These are phyloP conservation scores for Emydocephalus ijimae DNA, from an alignment of 2,113 vertebrate species.

Conservation along the genomic window DNA sequence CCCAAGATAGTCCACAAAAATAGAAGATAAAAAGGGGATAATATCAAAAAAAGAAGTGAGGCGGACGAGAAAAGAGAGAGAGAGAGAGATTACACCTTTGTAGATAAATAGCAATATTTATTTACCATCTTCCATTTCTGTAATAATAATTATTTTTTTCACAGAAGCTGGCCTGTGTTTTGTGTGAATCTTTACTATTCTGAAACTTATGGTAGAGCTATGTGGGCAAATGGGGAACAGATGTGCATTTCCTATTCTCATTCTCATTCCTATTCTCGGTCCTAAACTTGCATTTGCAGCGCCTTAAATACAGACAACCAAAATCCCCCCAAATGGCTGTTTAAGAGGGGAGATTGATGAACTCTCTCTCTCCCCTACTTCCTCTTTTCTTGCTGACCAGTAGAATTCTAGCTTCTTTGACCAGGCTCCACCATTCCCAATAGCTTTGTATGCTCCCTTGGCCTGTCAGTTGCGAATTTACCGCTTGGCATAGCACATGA, in stretches of 20 bases:
- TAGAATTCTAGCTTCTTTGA: neutral
- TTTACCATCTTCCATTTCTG: neutral
- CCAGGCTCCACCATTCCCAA: neutral
- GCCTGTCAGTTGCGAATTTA: neutral
- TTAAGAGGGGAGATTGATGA: neutral
- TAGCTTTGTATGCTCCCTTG: neutral
- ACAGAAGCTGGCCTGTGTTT: neutral
- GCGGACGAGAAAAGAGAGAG: neutral
- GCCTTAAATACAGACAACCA: neutral
- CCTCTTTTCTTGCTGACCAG: neutral
- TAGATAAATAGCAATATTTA: neutral
- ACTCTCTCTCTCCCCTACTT: neutral
- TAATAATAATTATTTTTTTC: neutral
- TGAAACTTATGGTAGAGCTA: neutral
- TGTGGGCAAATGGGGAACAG: neutral
- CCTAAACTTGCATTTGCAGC: neutral
- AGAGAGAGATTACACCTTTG: neutral
- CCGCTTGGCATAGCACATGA: neutral
- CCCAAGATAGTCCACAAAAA: neutral
- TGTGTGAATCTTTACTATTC: neutral
- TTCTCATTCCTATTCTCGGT: neutral
- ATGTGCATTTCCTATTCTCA: neutral
- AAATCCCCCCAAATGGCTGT: neutral
- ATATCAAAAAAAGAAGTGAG: neutral
- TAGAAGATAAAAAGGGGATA: neutral